Evolutionary conservation across 2,888 invertebrate genomes (phyloP), one percentile per base, ranked within the genome.

Genomic region (Tenthredo scrophulariae): DNA sequence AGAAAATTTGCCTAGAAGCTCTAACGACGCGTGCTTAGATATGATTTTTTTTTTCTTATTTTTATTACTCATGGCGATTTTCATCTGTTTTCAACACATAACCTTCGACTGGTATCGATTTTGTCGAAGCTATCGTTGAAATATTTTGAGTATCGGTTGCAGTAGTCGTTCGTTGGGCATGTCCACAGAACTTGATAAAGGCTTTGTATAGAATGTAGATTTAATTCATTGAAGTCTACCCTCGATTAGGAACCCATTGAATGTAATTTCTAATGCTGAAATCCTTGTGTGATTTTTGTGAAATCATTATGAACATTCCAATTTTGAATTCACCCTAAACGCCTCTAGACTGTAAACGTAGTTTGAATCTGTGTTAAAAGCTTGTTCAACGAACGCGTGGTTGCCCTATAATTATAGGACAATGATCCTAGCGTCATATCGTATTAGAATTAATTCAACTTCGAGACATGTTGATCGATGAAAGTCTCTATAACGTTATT

Each of bases 1-100:
- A 67, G 33, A 67, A 67, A 67, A 67, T 67, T 67, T 67, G 18
- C 18, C 67, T 67, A 6, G 7, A 33, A 67, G 67, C 33, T 67
- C 67, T 67, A 6, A 13, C 29, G 29, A 67, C 33, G 18, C 33
- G 67, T 67, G 33, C 67, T 33, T 15, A 33, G 13, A 10, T 33
- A 65, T 65, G n/a, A 13, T 65, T 29, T 29, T 29, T 13, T 65
- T 13, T 29, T 15, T 13, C 33, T 67, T 29, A 33, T 65, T 65
- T 33, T 5, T 18, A 67, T 29, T 33, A 18, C 29, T 26, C 33
- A 33, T 33, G 18, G 33, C 13, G 26, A 67, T 22, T 33, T 67
- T 5, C n/a, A 50, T 50, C 67, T 5, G 67, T 13, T 22, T 67
- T 67, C 13, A 46, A 46, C 15, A 13, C 62, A 22, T 22, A 54